Evolutionary conservation across 2,888 invertebrate genomes (phyloP).

Genomic region (Hoplodrina ambigua): DNA sequence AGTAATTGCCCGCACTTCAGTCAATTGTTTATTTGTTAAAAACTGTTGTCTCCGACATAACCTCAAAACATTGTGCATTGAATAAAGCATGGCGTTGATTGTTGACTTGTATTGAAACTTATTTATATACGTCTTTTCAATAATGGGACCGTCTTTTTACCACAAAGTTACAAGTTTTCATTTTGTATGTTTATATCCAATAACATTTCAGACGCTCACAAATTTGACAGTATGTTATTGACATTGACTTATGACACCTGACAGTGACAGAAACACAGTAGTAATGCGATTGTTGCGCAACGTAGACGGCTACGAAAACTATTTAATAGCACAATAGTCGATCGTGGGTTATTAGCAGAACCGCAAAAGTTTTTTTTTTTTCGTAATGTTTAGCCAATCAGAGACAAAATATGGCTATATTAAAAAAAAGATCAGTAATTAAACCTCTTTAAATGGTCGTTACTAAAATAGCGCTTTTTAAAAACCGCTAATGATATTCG

Average conservation of each 20-base stretch:
- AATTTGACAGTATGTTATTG: conserved; percentile 10
- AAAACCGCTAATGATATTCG: not conserved
- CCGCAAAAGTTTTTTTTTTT: too few species aligned
- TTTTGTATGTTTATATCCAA: not conserved
- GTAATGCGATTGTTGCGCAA: not conserved
- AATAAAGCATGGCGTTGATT: conserved; percentile 73
- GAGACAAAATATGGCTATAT: not conserved
- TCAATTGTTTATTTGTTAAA: conserved; percentile 71
- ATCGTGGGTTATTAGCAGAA: not conserved
- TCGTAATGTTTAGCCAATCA: too few species aligned
- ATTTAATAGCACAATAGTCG: not conserved
- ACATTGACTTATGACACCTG: not conserved
- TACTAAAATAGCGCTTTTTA: not conserved
- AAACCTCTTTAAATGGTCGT: too few species aligned
- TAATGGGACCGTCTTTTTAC: not conserved
- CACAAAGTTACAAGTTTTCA: conserved; percentile 9
- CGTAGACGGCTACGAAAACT: not conserved
- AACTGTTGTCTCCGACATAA: conserved; percentile 78
- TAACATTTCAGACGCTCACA: not conserved
- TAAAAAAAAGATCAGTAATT: not conserved
- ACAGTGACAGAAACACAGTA: not conserved
- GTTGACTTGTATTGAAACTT: conserved; percentile 13
- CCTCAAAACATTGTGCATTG: conserved; percentile 81
- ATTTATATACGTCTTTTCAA: conserved; percentile 3
- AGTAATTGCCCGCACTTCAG: conserved; percentile 66